These are phyloP conservation scores for Conomelus anceps DNA, from an alignment of 2,888 invertebrate species.

Conservation along the genomic window DNA sequence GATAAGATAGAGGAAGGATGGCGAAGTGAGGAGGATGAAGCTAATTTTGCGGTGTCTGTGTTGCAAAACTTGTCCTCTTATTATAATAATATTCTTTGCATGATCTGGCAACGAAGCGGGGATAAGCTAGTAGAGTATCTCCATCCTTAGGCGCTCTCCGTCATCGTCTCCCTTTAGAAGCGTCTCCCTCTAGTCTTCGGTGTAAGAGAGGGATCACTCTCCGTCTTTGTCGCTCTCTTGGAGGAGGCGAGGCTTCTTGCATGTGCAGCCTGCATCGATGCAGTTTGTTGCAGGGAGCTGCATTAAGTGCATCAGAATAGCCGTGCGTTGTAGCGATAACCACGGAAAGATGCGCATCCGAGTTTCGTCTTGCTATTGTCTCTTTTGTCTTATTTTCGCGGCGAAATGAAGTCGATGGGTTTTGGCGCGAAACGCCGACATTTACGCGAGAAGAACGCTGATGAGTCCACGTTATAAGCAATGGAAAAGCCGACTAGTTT, in stretches of 20 bases:
- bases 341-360: not conserved
- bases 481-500: not conserved
- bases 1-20: no score
- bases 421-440: not conserved
- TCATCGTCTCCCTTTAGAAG: constrained; percentile 2
- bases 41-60: constrained; percentile 12
- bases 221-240: constrained; percentile 11
- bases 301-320: constrained; percentile 25
- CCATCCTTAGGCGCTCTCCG: constrained; percentile 3
- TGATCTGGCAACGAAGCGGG: constrained; percentile 23
- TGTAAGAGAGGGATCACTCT: constrained; percentile 6
- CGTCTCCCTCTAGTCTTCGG: not conserved
- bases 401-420: not conserved
- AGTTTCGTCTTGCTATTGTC: not conserved
- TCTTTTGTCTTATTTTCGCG: not conserved
- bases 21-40: not conserved
- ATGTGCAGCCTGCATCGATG: constrained; percentile 22
- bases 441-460: not conserved
- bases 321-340: not conserved
- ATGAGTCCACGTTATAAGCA: no score
- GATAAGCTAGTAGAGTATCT: not conserved
- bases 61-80: constrained; percentile 25
- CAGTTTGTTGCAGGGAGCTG: constrained; percentile 28
- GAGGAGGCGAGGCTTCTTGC: constrained; percentile 19
- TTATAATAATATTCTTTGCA: constrained; percentile 27